Conservation (phyloP, 2,797 vertebrate genomes). For the Tokudaia tokunoshimensis region DNA sequence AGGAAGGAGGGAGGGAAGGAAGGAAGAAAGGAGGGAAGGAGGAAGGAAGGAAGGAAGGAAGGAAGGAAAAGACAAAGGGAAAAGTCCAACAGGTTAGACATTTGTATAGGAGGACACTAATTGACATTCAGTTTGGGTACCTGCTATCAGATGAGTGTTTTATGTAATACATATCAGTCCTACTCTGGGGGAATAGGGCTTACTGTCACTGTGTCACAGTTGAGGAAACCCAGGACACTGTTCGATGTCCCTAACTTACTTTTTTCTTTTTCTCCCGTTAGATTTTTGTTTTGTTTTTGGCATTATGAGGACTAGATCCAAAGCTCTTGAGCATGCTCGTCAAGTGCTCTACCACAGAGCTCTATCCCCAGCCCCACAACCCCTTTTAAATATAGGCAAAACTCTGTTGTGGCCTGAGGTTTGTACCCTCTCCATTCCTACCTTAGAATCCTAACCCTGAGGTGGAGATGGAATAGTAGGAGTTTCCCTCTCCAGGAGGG, state of each 20-base stretch:
- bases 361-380: neutral
- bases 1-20: neutral
- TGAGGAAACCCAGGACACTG: neutral
- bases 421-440: neutral
- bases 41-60: neutral
- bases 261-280: neutral
- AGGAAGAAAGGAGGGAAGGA: neutral
- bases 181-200: too few species aligned
- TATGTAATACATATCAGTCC: neutral
- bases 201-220: neutral
- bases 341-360: neutral
- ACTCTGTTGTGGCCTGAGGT: neutral
- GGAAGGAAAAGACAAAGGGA: neutral
- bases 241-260: neutral
- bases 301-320: neutral
- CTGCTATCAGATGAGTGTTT: neutral
- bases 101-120: slow-evolving; percentile 6
- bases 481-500: neutral
- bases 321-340: neutral
- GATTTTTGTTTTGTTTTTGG: neutral
- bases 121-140: neutral
- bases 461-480: neutral
- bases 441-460: neutral
- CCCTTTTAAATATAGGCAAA: neutral
- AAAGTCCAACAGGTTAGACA: neutral